phyloP scores from a whole-genome alignment of 1,140 invertebrate species.

The Ceratosolen fusciceps region DNA sequence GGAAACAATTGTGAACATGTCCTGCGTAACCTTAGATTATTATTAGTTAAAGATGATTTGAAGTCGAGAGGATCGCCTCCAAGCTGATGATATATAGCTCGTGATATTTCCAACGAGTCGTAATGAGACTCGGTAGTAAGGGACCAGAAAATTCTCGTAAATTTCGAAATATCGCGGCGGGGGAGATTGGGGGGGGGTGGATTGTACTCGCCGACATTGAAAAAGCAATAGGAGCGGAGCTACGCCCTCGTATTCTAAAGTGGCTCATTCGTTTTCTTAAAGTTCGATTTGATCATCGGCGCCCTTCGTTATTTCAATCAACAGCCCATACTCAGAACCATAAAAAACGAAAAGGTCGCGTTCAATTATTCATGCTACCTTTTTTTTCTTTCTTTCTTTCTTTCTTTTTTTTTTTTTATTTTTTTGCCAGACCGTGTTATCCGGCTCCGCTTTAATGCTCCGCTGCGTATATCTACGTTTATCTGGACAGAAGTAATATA shows the following conservation, averaged over 20 bases:
- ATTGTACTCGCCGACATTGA: slow-evolving; percentile 12
- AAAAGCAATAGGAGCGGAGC: slow-evolving; percentile 34
- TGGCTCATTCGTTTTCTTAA: slow-evolving; percentile 31
- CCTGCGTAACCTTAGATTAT: too few relatives aligned
- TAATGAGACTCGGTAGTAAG: slow-evolving; percentile 20
- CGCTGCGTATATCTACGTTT: too few relatives aligned
- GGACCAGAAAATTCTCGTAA: slow-evolving; percentile 34
- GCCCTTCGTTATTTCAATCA: slow-evolving; percentile 23
- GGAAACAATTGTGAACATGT: too few relatives aligned
- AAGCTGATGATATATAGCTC: neutral
- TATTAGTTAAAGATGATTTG: too few relatives aligned
- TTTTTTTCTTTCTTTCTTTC: too few relatives aligned
- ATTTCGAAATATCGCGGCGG: slow-evolving; percentile 14
- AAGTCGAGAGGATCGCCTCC: too few relatives aligned
- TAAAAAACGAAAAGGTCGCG: slow-evolving; percentile 12
- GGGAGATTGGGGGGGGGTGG: too few relatives aligned
- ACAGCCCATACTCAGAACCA: neutral
- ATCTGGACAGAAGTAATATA: too few relatives aligned
- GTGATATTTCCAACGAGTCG: slow-evolving; percentile 18
- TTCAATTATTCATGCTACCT: too few relatives aligned
- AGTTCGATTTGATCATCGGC: slow-evolving; percentile 19
- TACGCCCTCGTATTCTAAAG: slow-evolving; percentile 8
- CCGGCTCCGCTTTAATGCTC: too few relatives aligned
- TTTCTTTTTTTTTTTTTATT: too few relatives aligned
- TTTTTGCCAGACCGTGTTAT: too few relatives aligned